Evolutionary conservation across 2,797 vertebrate genomes (phyloP).

Genomic region (Darevskia nairensis): DNA sequence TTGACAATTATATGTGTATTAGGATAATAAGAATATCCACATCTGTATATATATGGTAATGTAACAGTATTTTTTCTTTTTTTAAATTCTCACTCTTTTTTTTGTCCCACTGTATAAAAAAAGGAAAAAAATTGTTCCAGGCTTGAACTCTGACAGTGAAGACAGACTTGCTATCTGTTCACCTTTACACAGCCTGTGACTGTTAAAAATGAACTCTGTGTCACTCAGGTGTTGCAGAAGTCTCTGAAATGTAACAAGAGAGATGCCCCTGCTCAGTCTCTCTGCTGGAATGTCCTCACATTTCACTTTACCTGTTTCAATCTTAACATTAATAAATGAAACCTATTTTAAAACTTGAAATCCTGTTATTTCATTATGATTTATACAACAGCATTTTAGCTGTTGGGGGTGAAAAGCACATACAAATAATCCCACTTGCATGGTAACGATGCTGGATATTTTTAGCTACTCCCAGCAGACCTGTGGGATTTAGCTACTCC

Average conservation of each 20-base stretch:
- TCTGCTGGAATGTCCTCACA: neutral
- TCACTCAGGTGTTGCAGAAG: neutral
- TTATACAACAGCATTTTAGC: neutral
- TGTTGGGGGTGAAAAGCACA: neutral
- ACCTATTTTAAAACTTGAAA: neutral
- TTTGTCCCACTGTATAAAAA: too few relatives aligned
- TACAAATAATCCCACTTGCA: neutral
- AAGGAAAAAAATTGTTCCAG: too few relatives aligned
- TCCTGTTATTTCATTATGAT: neutral
- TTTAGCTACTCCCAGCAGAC: neutral
- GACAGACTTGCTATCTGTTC: neutral
- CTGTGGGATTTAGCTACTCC: slow-evolving; percentile 28
- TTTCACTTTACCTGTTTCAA: too few relatives aligned
- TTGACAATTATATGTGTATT: too few relatives aligned
- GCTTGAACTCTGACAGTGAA: neutral
- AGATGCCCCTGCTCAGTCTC: neutral
- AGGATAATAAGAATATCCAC: too few relatives aligned
- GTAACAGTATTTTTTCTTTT: too few relatives aligned
- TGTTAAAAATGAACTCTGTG: neutral
- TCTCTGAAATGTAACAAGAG: neutral
- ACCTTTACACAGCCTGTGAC: neutral
- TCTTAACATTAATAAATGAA: neutral
- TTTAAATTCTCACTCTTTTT: too few relatives aligned
- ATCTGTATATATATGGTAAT: too few relatives aligned
- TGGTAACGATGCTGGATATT: too few relatives aligned